Evolutionary conservation across 1,140 invertebrate genomes (phyloP), one percentile per base, ranked within the genome.

Genomic region (Telenomus remus): DNA sequence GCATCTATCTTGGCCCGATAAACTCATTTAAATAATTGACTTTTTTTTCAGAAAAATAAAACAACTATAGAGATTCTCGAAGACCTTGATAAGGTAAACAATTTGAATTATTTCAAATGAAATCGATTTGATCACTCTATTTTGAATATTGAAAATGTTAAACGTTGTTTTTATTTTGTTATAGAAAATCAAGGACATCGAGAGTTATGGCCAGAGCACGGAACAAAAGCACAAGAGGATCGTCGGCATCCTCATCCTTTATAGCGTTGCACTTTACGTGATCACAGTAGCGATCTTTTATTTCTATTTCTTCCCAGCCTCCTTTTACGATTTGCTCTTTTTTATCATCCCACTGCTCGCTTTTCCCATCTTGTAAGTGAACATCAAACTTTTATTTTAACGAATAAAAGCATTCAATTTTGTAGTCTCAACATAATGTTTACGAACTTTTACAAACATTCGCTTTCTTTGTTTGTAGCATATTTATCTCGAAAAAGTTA

Each of bases 211-310:
- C 46, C 89, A 91, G 64, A 91, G 91, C 80, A 96, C 95, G 15
- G 92, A 96, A 85, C 91, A 93, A 75, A 91, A 89, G 42, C 94
- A 96, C 83, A 94, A 94, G 81, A 91, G 92, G 57, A 92, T 95
- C 64, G 92, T 96, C 55, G 93, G 93, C 39, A 91, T 92, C 78
- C 90, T 97, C 42, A 90, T 97, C 71, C 89, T 96, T 53, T 92
- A 94, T 79, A 95, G 94, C 16, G 91, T 95, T 27, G 89, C 93
- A n/a, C 78, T 95, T 5, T 97, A 96, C 85, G 89, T 96, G 11
- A 83, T 95, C 44, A 91, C 91, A 70, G 92, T 92, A 33, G 81
- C 94, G 6, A 73, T 94, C 57, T 94, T 94, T 82, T 97, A 95
- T 82, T 94, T 95, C 84, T 93, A 93, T 76, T 94, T 92, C 78